Conservation (phyloP, 35 echinoderm and acorn worm genomes). For the Heliocidaris erythrogramma region DNA sequence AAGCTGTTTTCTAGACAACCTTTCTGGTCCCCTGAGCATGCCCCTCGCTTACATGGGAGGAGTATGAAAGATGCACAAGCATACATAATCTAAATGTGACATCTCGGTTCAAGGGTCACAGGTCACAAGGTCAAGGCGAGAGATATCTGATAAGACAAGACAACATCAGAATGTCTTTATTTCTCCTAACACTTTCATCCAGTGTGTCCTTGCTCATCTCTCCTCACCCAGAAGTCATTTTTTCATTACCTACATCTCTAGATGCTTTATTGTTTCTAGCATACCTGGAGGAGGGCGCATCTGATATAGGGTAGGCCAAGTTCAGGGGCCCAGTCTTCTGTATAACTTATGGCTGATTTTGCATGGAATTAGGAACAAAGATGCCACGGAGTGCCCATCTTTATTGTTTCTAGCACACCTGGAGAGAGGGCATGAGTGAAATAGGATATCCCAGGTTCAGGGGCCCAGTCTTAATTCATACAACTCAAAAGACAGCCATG, state of each 20-base stretch:
- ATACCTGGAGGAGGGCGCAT: not conserved
- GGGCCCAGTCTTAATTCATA: too few species aligned
- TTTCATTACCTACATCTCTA: not conserved
- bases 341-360: too few species aligned
- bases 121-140: not conserved
- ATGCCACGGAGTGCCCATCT: too few species aligned
- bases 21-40: not conserved
- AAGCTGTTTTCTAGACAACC: not conserved
- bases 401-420: too few species aligned
- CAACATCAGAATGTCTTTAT: not conserved
- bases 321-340: not conserved
- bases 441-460: too few species aligned
- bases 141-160: conserved; percentile 17
- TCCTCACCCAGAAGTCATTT: not conserved
- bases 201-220: not conserved
- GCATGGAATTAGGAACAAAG: too few species aligned
- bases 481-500: too few species aligned
- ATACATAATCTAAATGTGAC: not conserved
- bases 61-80: not conserved
- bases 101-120: not conserved
- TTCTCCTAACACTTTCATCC: not conserved
- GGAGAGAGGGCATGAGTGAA: too few species aligned
- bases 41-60: not conserved
- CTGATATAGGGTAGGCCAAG: not conserved
- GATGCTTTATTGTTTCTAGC: not conserved